Base-by-base conservation (phyloP, 2,113 vertebrate species). In the Ciconia stormi region DNA sequence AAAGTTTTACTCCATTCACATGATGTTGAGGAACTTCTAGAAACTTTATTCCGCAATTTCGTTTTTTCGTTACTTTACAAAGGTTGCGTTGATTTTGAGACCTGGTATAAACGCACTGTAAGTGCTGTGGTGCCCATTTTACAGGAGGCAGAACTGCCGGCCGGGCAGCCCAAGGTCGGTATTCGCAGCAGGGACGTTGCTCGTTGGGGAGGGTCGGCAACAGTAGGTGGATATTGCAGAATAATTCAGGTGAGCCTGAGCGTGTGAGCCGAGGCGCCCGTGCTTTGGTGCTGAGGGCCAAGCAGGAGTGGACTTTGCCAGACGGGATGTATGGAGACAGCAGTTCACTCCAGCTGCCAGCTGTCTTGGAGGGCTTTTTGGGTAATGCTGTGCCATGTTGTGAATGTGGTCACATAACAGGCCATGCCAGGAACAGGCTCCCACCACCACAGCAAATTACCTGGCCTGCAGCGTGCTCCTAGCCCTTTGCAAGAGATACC, bases 241-340 rank as follows among this genome's bases (percentile, higher is more conserved):
- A 49, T 87, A 42, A 38, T 49, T 53, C 30, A 23, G 19, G 11
- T 29, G 52, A 85, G 12, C 16, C 20, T 8, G 18, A 19, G 15
- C 2, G 2, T 23, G 14, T n/a, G 44, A 5, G 25, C 52, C 0
- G 0, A 34, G 29, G 27, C 0, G 2, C n/a, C 38, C 2, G 2
- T 0, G 0, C 46, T 44, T 49, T 4, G 27, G 16, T 78, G 49
- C 25, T 32, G 42, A 50, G 22, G 52, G 40, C 70, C 73, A 19
- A 66, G 38, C 38, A 22, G 29, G 52, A 58, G 32, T 12, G 13
- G 10, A 20, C 16, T 63, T 81, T 14, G 22, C 29, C 26, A 11
- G 22, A 38, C 0, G 1, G 65, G 26, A 8, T 44, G 7, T 62
- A 6, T 26, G 25, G 61, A n/a, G 26, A 26, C 29, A 42, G n/a